Evolutionary conservation across 2,113 vertebrate species (phyloP), one percentile per base, ranked within the genome.

Genomic region (Labrus mixtus): DNA sequence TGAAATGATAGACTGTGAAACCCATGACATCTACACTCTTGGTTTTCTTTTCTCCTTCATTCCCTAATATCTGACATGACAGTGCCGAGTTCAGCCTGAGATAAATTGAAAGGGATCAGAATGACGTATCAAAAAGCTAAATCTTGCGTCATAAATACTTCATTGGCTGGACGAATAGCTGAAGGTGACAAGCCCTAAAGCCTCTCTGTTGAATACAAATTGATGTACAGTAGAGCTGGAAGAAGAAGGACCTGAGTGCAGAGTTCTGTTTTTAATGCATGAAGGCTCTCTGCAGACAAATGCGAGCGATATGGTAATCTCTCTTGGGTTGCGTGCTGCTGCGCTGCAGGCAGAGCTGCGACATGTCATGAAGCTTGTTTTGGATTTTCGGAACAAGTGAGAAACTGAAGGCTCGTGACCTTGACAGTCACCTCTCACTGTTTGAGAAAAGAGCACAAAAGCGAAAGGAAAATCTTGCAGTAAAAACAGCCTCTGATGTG

Each of bases 221-320:
- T 50, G 81, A 71, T 76, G 71, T 84, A 69, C 80, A 79, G 78
- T 86, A 62, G 43, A 79, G 71, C 60, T 56, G 39, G 62, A 51
- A 68, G 79, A 61, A 22, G 48, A 61, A 22, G 48, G 64, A 73
- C 75, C 68, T 83, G 82, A 91, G 88, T 87, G 83, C 79, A 90
- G 75, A 87, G 82, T 83, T 88, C 79, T 88, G 88, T 91, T 84
- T 87, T 87, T 90, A 81, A 90, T 84, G 90, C 87, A 89, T 86
- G 85, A 87, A 54, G 53, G 73, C 81, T 80, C 82, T 61, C 67
- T 61, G 83, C 61, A 88, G 84, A 88, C 73, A 76, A 85, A 88
- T 83, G 58, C 36, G 54, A 79, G 82, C 36, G 68, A 79, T 91
- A 76, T 81, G 64, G 75, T 89, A 82, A 89, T 89, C 76, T 82